Evolutionary conservation across 2,797 vertebrate genomes (phyloP), one percentile per base, ranked within the genome.

Genomic region (Chiroxiphia lanceolata): DNA sequence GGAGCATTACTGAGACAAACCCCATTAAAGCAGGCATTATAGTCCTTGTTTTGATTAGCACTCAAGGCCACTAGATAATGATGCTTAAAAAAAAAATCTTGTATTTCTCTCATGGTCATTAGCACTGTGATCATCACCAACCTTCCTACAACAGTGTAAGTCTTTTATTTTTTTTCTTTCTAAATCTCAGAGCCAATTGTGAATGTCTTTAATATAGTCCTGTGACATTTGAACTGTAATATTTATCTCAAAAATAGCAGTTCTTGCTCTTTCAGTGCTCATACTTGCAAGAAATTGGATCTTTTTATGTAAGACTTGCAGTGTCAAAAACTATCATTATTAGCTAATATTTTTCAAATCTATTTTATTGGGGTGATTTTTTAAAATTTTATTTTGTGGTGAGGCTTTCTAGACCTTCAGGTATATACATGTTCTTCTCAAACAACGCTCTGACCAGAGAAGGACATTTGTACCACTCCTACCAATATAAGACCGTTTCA

Each of bases 11-110:
- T 94, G 94, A 93, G 81, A 80, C 56, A 94, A 94, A 96, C 83
- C 33, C 86, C 74, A 92, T 96, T 94, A 95, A 90, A 89, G 75
- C 54, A 84, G 86, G 64, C 95, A 90, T 95, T 96, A 77, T 34
- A 87, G 68, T 68, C 45, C 53, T 83, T 95, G 83, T 85, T 96
- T 95, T 96, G 94, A 92, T 96, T 95, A 95, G 91, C 88, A 85
- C 81, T 96, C 86, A 87, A 71, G 68, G 83, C 90, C 94, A 77
- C 48, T 77, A 64, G 78, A 96, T 93, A 94, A 93, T 57, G 60
- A 87, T 84, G 70, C 64, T 84, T 88, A 3, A 71, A 88, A 95
- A 93, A 81, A 89, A 59, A 56, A 44, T 29, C 51, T 64, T 0
- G 0, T 89, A 36, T 94, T 91, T 87, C 34, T 91, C 33, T 74